phyloP scores from a whole-genome alignment of 1,140 invertebrate genomes.

The Orchesella cincta region DNA sequence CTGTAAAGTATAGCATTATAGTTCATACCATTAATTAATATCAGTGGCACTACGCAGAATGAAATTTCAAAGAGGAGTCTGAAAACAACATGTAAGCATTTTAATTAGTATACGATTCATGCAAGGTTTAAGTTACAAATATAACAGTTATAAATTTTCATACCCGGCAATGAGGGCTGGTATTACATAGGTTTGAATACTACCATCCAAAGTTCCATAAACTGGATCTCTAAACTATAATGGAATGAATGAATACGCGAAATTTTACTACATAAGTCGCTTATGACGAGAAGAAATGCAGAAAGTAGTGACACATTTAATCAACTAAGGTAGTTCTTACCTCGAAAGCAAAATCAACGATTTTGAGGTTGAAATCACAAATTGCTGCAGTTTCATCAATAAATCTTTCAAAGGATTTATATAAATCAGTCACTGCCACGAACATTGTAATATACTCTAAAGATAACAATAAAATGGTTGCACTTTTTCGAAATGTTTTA shows the following conservation, averaged over 20 bases:
- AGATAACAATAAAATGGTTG: neutral
- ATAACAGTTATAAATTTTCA: neutral
- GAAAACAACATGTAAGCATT: neutral
- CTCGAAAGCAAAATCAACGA: neutral
- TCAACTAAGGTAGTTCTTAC: neutral
- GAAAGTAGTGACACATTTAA: no score
- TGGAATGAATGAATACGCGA: no score
- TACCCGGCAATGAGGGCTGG: neutral
- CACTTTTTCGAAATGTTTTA: neutral
- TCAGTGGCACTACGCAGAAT: neutral
- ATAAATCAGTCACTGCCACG: neutral
- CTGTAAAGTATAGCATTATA: neutral
- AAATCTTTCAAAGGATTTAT: neutral
- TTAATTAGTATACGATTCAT: neutral
- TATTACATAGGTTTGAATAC: neutral
- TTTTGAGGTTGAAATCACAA: neutral
- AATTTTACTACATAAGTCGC: no score
- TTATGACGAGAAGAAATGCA: no score
- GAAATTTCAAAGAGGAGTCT: neutral
- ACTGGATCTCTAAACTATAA: constrained; percentile 1
- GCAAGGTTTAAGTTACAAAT: neutral
- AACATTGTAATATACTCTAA: neutral
- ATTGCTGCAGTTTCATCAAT: neutral
- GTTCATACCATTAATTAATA: neutral
- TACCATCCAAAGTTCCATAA: neutral